A percentile compares a stretch with the other conserved stretches of the same genome.
Conservation (phyloP, 1,140 invertebrate species). For the Centruroides sculpturatus region DNA sequence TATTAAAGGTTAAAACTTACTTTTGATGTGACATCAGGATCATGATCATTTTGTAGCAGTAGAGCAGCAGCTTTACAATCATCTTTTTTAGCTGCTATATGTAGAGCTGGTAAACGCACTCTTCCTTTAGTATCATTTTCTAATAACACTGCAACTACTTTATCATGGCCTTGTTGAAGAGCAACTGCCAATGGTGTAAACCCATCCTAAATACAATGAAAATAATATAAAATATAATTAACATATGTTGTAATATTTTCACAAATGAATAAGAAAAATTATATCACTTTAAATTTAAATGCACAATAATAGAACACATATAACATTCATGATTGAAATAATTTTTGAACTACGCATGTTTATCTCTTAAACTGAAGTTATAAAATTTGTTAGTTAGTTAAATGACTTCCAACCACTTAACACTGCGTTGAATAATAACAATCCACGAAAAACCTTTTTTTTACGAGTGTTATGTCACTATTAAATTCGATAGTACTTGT, state of each 20-base stretch:
- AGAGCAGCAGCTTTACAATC: constrained; percentile 69
- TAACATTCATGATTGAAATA: too few species aligned
- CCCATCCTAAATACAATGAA: constrained; percentile 55
- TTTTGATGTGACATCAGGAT: constrained; percentile 94
- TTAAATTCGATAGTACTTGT: too few species aligned
- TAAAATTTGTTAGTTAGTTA: too few species aligned
- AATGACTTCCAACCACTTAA: too few species aligned
- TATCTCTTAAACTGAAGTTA: too few species aligned
- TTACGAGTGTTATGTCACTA: too few species aligned
- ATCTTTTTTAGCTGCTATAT: constrained; percentile 95
- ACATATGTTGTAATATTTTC: background rate
- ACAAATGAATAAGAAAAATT: too few species aligned
- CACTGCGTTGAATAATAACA: too few species aligned
- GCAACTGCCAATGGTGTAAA: constrained; percentile 92
- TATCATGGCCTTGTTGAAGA: constrained; percentile 93
- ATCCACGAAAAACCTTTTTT: too few species aligned
- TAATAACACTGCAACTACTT: constrained; percentile 80
- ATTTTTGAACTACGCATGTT: too few species aligned
- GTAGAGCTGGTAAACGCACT: constrained; percentile 58
- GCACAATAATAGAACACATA: too few species aligned
- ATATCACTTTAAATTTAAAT: too few species aligned
- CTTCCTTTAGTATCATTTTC: constrained; percentile 83
- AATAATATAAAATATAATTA: background rate
- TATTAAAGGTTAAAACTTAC: constrained; percentile 14
- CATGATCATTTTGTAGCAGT: constrained; percentile 81